Evolutionary conservation across 2,888 invertebrate species (phyloP).

Genomic region (Spialia ferax): DNA sequence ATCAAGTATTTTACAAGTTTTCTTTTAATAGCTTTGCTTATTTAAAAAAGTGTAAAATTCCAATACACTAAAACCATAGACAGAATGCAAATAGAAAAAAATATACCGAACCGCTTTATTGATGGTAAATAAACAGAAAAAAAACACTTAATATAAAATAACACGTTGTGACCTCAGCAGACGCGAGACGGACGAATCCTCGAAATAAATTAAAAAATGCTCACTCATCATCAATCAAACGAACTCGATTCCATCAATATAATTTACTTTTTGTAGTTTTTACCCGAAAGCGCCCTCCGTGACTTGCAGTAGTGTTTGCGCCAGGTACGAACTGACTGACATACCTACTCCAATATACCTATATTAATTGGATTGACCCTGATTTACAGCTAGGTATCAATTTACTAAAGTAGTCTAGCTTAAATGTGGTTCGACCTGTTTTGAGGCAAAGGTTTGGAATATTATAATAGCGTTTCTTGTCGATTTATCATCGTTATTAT

Average conservation of each 20-base stretch:
- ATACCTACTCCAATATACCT: conserved; percentile 5
- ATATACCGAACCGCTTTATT: conserved; percentile 28
- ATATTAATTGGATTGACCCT: conserved; percentile 31
- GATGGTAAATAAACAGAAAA: conserved; percentile 7
- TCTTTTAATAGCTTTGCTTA: no score
- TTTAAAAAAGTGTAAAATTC: neutral
- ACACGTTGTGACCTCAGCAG: conserved; percentile 64
- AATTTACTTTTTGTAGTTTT: conserved; percentile 86
- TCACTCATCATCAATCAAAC: conserved; percentile 86
- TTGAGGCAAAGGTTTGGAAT: neutral
- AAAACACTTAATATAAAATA: conserved; percentile 29
- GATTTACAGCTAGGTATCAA: conserved; percentile 28
- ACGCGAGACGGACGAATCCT: conserved; percentile 70
- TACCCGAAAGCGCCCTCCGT: conserved; percentile 81
- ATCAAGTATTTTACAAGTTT: no score
- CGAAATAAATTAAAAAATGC: conserved; percentile 85
- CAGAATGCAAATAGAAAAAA: conserved; percentile 9
- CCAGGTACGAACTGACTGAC: conserved; percentile 65
- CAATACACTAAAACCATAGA: neutral
- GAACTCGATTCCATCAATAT: conserved; percentile 85
- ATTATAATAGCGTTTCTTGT: no score
- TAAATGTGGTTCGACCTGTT: neutral
- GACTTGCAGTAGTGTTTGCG: conserved; percentile 72
- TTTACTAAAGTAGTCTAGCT: conserved; percentile 37
- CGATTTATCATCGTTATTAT: no score